Conservation (phyloP, 2,888 invertebrate genomes). For the Cotesia congregata region DNA sequence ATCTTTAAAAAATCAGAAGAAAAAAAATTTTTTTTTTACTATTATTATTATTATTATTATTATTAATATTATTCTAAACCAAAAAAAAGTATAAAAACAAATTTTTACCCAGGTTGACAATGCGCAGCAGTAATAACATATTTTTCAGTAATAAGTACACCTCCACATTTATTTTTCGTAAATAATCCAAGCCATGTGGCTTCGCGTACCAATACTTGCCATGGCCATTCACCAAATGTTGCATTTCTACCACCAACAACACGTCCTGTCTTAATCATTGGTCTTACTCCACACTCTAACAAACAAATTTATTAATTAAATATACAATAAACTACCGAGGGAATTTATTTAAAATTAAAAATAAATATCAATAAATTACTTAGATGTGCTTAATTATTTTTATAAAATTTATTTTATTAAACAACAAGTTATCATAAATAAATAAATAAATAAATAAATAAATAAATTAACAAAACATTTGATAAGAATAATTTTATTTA, state of each 20-base stretch:
- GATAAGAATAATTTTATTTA: no score
- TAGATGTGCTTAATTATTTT: neutral
- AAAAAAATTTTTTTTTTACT: slow-evolving; percentile 9
- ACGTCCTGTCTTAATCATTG: slow-evolving; percentile 82
- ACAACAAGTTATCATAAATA: slow-evolving; percentile 3
- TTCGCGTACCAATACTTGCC: slow-evolving; percentile 93
- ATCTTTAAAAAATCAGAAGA: slow-evolving; percentile 71
- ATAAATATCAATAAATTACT: slow-evolving; percentile 23
- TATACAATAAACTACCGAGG: neutral
- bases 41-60: slow-evolving; percentile 17
- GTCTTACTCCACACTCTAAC: slow-evolving; percentile 89
- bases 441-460: neutral
- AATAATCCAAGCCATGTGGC: slow-evolving; percentile 94
- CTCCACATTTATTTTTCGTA: slow-evolving; percentile 95
- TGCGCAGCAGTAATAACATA: slow-evolving; percentile 94
- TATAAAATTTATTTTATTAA: neutral
- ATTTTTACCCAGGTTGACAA: slow-evolving; percentile 89
- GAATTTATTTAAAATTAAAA: neutral
- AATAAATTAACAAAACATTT: neutral
- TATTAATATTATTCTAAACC: slow-evolving; percentile 17
- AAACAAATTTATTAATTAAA: slow-evolving; percentile 48
- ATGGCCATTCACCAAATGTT: slow-evolving; percentile 90
- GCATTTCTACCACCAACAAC: slow-evolving; percentile 93
- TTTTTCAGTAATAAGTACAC: slow-evolving; percentile 89
- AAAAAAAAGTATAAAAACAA: neutral